A percentile compares a stretch with the other conserved stretches of the same genome.
Evolutionary conservation across 1,140 invertebrate genomes (phyloP).

Genomic region (Drosophila triauraria): DNA sequence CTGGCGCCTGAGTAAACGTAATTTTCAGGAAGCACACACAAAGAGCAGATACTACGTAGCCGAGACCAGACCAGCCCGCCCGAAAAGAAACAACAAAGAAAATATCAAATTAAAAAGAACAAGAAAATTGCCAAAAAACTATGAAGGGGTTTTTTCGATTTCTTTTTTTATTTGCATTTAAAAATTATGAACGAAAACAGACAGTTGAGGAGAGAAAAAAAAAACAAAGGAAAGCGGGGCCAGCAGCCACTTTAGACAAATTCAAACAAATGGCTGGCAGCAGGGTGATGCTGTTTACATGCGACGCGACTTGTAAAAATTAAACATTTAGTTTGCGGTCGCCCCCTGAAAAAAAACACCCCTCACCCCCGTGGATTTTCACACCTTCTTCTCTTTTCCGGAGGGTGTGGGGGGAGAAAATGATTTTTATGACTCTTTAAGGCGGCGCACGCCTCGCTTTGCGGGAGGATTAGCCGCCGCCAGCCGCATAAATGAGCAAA

Average conservation of each 20-base stretch:
- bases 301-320: constrained; percentile 69
- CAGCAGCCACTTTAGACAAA: constrained; percentile 79
- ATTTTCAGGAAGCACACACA: constrained; percentile 68
- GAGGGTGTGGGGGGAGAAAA: constrained; percentile 39
- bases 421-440: constrained; percentile 80
- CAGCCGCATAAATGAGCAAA: constrained; percentile 71
- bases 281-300: constrained; percentile 64
- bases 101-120: constrained; percentile 79
- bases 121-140: constrained; percentile 64
- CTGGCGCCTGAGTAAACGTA: constrained; percentile 84
- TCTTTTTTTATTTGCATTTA: constrained; percentile 41
- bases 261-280: constrained; percentile 76
- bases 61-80: constrained; percentile 33
- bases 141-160: constrained; percentile 48
- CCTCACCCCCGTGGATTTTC: constrained; percentile 20
- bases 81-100: constrained; percentile 76
- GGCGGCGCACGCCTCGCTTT: constrained; percentile 58
- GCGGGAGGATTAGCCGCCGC: constrained; percentile 53
- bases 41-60: constrained; percentile 36
- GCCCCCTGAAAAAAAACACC: constrained; percentile 2
- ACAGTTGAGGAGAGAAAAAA: constrained; percentile 3
- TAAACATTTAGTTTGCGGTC: constrained; percentile 80
- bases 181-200: constrained; percentile 70
- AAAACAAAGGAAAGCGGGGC: constrained; percentile 18
- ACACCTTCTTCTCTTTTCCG: constrained; percentile 57